These are phyloP conservation scores for Crenuchus spilurus DNA, from an alignment of 2,797 vertebrate species.

Conservation along the genomic window DNA sequence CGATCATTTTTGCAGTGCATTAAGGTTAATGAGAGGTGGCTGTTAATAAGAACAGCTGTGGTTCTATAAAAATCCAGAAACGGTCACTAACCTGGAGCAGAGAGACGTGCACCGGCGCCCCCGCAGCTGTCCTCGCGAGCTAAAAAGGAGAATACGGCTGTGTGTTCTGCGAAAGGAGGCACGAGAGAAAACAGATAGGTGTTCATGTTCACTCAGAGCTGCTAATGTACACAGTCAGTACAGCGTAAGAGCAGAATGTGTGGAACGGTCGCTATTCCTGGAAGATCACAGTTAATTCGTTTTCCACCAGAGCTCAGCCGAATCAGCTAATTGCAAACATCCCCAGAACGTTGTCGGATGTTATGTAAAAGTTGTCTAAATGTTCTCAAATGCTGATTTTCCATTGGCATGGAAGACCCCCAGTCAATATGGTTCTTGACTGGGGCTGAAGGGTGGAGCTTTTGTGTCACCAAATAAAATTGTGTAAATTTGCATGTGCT, in stretches of 20 bases:
- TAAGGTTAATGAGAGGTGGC: constrained; percentile 73
- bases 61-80: constrained; percentile 44
- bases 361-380: too few species aligned
- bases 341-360: too few species aligned
- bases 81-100: constrained; percentile 79
- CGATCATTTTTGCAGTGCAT: constrained; percentile 70
- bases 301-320: too few species aligned
- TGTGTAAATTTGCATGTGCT: too few species aligned
- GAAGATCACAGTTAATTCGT: background rate
- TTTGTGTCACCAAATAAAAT: too few species aligned
- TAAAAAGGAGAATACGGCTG: constrained; percentile 87
- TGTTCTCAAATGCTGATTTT: too few species aligned
- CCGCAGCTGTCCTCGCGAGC: constrained; percentile 77
- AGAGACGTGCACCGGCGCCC: constrained; percentile 64
- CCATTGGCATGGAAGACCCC: too few species aligned
- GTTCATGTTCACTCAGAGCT: constrained; percentile 26
- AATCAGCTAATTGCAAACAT: too few species aligned
- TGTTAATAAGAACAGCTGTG: constrained; percentile 66
- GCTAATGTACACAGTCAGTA: background rate
- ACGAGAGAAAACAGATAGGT: constrained; percentile 68
- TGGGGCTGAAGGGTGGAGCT: too few species aligned
- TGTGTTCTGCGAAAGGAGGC: constrained; percentile 84
- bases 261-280: background rate
- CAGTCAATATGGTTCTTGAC: too few species aligned
- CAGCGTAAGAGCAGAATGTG: background rate